A percentile compares a stretch with the other conserved stretches of the same genome.
Conservation (phyloP, 2,113 vertebrate genomes). For the Triplophysa dalaica region DNA sequence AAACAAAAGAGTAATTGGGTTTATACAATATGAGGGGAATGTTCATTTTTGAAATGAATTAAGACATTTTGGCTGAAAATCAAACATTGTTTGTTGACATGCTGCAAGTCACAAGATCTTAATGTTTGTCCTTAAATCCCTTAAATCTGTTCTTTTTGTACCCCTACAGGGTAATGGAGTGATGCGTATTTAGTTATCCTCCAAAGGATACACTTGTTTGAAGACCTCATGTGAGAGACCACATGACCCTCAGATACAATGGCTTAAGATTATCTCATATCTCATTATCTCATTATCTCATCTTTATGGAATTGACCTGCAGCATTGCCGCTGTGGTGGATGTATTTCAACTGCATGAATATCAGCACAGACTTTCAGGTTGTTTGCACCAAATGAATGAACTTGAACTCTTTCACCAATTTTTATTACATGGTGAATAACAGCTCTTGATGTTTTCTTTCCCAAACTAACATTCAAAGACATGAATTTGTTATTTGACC, state of each 20-base stretch:
- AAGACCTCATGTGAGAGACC: slow-evolving; percentile 17
- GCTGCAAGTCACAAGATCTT: background rate
- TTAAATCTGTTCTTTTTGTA: background rate
- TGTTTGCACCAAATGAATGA: background rate
- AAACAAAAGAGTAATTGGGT: too few relatives aligned
- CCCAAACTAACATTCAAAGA: background rate
- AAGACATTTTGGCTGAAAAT: too few relatives aligned
- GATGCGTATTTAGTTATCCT: background rate
- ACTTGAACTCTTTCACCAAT: slow-evolving; percentile 5
- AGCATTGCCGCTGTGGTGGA: background rate
- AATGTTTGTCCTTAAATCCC: background rate
- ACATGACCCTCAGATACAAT: slow-evolving; percentile 12
- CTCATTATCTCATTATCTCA: background rate
- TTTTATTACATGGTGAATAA: background rate
- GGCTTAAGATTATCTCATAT: slow-evolving; percentile 36
- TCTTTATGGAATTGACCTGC: slow-evolving; percentile 19
- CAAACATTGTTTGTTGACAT: too few relatives aligned
- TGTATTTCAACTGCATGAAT: slow-evolving; percentile 51
- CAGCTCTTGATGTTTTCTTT: slow-evolving; percentile 31
- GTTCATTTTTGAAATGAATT: too few relatives aligned
- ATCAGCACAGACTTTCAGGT: slow-evolving; percentile 31
- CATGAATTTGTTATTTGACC: slow-evolving; percentile 21
- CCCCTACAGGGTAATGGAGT: background rate
- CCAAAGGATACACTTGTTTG: background rate
- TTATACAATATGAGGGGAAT: too few relatives aligned